Evolutionary conservation across 2,113 vertebrate species (phyloP).

Genomic region (Macquaria ambigua): DNA sequence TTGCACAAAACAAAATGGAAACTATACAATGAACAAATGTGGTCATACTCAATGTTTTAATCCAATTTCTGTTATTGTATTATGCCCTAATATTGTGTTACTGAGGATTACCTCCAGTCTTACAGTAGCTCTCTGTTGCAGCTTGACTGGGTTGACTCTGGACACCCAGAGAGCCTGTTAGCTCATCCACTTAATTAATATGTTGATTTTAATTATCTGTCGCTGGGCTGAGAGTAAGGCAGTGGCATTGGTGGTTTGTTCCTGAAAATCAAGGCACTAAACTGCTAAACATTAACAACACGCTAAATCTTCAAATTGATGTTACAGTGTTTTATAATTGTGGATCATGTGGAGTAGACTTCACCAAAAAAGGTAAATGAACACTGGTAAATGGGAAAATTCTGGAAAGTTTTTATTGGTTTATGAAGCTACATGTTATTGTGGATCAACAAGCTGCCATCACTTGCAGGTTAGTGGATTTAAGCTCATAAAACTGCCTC

Average conservation of each 20-base stretch:
- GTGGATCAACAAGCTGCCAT: not conserved
- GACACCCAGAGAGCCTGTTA: conserved; percentile 38
- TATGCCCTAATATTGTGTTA: not conserved
- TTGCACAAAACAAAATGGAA: not conserved
- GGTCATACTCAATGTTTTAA: not conserved
- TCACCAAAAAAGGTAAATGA: not conserved
- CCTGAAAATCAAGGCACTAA: conserved; percentile 4
- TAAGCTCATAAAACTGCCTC: not conserved
- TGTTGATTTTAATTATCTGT: conserved; percentile 61
- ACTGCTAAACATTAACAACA: conserved; percentile 24
- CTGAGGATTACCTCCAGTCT: not conserved
- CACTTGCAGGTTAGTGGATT: too few species aligned
- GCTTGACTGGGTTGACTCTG: conserved; percentile 1
- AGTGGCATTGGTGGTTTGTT: conserved; percentile 27
- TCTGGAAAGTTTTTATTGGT: not conserved
- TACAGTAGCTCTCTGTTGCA: not conserved
- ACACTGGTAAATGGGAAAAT: not conserved
- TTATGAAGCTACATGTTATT: not conserved
- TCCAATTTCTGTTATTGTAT: not conserved
- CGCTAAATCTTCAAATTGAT: not conserved
- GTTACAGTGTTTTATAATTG: not conserved
- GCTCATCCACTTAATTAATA: conserved; percentile 48
- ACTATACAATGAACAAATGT: not conserved
- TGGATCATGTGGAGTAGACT: not conserved
- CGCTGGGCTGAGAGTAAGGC: conserved; percentile 30